Conservation (phyloP, 2,797 vertebrate species). For the Chaetophractus vellerosus region DNA sequence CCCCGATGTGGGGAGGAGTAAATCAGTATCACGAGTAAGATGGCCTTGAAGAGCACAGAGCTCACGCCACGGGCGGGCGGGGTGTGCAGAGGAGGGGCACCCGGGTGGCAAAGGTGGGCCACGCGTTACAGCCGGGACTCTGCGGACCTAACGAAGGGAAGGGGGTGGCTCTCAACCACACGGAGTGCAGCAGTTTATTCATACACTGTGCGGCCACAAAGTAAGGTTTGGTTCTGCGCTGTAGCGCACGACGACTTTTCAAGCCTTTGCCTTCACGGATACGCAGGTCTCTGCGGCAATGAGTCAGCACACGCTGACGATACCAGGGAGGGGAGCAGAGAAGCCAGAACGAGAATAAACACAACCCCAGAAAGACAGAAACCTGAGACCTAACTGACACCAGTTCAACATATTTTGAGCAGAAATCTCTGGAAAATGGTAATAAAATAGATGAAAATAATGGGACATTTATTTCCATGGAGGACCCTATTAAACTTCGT, state of each 20-base stretch:
- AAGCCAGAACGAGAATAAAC: too few relatives aligned
- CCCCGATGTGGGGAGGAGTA: too few relatives aligned
- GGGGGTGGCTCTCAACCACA: too few relatives aligned
- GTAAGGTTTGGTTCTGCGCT: neutral
- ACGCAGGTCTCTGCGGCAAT: fast-evolving
- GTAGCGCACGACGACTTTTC: too few relatives aligned
- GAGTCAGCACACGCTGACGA: fast-evolving
- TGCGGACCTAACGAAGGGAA: neutral
- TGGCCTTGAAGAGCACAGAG: too few relatives aligned
- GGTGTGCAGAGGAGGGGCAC: neutral
- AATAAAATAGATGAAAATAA: neutral
- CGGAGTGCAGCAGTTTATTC: fast-evolving
- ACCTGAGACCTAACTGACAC: fast-evolving
- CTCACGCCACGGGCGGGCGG: too few relatives aligned
- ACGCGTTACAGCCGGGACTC: too few relatives aligned
- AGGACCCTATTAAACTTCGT: neutral
- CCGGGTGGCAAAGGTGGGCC: neutral
- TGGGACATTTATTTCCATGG: fast-evolving
- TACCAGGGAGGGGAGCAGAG: fast-evolving
- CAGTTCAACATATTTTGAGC: neutral
- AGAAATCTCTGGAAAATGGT: neutral
- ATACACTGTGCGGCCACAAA: neutral
- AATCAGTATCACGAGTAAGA: too few relatives aligned
- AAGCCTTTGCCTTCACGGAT: fast-evolving
- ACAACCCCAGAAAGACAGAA: neutral